These are phyloP conservation scores for Bacillus rossius DNA, from an alignment of 1,140 invertebrate species.

Conservation along the genomic window DNA sequence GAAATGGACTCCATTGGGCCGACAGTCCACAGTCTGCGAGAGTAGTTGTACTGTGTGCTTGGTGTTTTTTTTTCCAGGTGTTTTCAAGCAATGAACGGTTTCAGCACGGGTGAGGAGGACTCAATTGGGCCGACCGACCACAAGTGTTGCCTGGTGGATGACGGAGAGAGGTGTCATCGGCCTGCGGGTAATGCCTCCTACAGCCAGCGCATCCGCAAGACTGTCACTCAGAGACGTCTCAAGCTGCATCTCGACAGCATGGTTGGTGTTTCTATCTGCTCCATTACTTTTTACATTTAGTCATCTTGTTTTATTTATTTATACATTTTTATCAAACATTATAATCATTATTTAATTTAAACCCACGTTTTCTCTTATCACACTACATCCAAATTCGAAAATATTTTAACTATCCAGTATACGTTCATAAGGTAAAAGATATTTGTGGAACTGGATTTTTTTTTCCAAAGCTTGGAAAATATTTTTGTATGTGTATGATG, in stretches of 20 bases:
- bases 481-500: too few species aligned
- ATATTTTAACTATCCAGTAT: too few species aligned
- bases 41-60: too few species aligned
- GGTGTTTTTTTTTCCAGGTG: too few species aligned
- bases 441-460: background rate
- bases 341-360: too few species aligned
- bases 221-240: conserved; percentile 85
- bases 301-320: too few species aligned
- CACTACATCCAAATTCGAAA: too few species aligned
- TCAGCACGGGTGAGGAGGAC: conserved; percentile 86
- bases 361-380: too few species aligned
- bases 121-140: conserved; percentile 77
- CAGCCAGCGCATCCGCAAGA: conserved; percentile 94
- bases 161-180: conserved; percentile 75
- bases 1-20: background rate
- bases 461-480: too few species aligned
- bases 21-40: background rate
- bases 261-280: conserved; percentile 53
- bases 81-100: conserved; percentile 78
- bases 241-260: conserved; percentile 82
- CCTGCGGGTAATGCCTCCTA: conserved; percentile 93
- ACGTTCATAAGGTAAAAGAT: background rate
- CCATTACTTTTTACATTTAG: too few species aligned
- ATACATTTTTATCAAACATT: too few species aligned
- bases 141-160: conserved; percentile 91